Conservation (phyloP, 2,888 invertebrate species). For the Syrphus vitripennis region DNA sequence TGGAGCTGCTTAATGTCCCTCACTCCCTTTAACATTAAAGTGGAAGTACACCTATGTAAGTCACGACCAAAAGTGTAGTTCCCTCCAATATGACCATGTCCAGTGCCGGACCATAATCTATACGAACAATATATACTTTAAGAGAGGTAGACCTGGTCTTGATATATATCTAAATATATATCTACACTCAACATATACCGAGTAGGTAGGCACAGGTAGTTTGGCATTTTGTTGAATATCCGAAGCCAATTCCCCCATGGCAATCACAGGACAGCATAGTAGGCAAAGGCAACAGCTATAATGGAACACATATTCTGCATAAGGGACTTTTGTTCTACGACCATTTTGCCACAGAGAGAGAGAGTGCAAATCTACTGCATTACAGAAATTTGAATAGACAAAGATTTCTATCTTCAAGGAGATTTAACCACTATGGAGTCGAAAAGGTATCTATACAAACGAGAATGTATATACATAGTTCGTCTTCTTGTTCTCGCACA, state of each 20-base stretch:
- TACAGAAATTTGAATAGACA: constrained; percentile 54
- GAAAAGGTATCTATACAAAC: not conserved
- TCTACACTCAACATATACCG: not conserved
- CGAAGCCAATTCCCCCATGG: constrained; percentile 30
- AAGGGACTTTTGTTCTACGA: constrained; percentile 47
- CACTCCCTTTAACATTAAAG: not conserved
- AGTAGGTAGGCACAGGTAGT: too few relatives aligned
- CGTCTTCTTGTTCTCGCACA: not conserved
- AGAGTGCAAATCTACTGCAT: constrained; percentile 29
- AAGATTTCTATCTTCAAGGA: constrained; percentile 60
- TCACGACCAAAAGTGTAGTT: constrained; percentile 54
- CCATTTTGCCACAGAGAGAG: not conserved
- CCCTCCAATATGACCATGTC: constrained; percentile 24
- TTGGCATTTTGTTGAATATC: constrained; percentile 1
- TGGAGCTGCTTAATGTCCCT: not conserved
- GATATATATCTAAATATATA: not conserved
- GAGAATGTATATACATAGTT: not conserved
- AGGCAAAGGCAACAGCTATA: too few relatives aligned
- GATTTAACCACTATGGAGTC: constrained; percentile 32
- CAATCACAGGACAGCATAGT: not conserved
- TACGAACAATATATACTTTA: not conserved
- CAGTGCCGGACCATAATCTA: constrained; percentile 40
- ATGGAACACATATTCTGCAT: not conserved
- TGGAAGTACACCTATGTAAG: constrained; percentile 29
- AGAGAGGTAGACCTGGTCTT: not conserved